These are phyloP conservation scores for Melanerpes formicivorus DNA, from an alignment of 2,113 vertebrate species.

Conservation along the genomic window DNA sequence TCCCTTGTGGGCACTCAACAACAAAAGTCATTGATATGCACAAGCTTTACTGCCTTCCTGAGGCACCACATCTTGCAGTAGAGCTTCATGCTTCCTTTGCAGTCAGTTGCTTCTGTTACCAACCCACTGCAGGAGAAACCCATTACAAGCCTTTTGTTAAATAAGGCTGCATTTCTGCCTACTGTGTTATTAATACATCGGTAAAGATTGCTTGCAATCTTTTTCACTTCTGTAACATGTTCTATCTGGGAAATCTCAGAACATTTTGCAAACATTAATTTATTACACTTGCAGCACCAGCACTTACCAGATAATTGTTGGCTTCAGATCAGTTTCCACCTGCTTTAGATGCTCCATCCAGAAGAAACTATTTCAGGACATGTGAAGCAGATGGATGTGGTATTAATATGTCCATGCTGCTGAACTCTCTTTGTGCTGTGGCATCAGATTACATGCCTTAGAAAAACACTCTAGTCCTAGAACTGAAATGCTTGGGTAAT, in stretches of 20 bases:
- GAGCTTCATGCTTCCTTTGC: neutral
- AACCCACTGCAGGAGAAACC: neutral
- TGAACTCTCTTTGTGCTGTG: neutral
- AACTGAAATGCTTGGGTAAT: neutral
- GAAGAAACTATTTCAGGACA: neutral
- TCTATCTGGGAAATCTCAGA: slow-evolving; percentile 38
- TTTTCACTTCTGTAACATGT: neutral
- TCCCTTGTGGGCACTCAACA: neutral
- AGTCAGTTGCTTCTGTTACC: neutral
- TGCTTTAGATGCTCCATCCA: neutral
- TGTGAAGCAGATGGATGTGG: neutral
- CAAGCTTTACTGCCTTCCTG: neutral
- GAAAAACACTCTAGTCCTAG: neutral
- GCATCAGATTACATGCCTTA: neutral
- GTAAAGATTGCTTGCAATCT: neutral
- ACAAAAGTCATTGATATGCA: neutral
- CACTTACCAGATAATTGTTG: slow-evolving; percentile 4
- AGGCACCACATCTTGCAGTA: neutral
- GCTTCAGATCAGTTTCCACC: neutral
- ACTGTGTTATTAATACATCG: neutral
- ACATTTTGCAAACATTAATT: slow-evolving; percentile 49
- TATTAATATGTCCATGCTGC: neutral
- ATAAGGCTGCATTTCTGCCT: neutral
- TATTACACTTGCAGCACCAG: neutral
- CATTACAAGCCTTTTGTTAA: neutral